phyloP scores from a whole-genome alignment of 2,888 invertebrate genomes.

The Tryphoninae sp. region DNA sequence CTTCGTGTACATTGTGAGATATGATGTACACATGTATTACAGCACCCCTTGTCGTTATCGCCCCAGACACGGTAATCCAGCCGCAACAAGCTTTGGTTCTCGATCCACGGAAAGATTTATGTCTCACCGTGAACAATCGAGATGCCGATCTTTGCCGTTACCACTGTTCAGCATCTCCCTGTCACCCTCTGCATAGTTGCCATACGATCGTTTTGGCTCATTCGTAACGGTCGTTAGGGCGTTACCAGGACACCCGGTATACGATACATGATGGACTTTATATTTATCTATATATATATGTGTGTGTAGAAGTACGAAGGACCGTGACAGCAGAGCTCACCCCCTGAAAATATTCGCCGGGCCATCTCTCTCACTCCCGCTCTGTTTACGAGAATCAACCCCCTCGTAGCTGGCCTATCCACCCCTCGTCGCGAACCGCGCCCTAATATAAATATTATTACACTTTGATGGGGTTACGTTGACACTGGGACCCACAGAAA shows the following conservation, averaged over 20 bases:
- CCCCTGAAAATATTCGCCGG: slow-evolving; percentile 66
- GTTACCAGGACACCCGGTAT: slow-evolving; percentile 64
- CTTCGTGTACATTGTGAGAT: slow-evolving; percentile 6
- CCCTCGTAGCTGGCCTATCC: slow-evolving; percentile 65
- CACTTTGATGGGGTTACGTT: slow-evolving; percentile 81
- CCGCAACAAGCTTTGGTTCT: slow-evolving; percentile 53
- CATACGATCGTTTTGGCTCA: slow-evolving; percentile 59
- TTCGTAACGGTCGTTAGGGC: slow-evolving; percentile 64
- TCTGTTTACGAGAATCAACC: slow-evolving; percentile 61
- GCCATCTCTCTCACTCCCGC: slow-evolving; percentile 66
- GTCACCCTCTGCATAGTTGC: slow-evolving; percentile 37
- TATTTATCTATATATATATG: slow-evolving; percentile 3
- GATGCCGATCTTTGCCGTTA: slow-evolving; percentile 52
- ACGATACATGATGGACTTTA: slow-evolving; percentile 39
- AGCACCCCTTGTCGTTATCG: slow-evolving; percentile 40
- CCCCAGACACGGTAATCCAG: slow-evolving; percentile 48
- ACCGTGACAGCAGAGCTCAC: slow-evolving; percentile 58
- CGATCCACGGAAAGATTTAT: slow-evolving; percentile 57
- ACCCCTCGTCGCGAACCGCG: slow-evolving; percentile 74
- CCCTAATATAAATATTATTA: slow-evolving; percentile 82
- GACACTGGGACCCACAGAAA: slow-evolving; percentile 75
- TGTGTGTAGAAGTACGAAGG: slow-evolving; percentile 21
- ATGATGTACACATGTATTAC: slow-evolving; percentile 25
- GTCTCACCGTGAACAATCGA: slow-evolving; percentile 59
- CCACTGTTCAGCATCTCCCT: slow-evolving; percentile 27